Conservation (phyloP, 2,113 vertebrate species). For the Petroica traversi region DNA sequence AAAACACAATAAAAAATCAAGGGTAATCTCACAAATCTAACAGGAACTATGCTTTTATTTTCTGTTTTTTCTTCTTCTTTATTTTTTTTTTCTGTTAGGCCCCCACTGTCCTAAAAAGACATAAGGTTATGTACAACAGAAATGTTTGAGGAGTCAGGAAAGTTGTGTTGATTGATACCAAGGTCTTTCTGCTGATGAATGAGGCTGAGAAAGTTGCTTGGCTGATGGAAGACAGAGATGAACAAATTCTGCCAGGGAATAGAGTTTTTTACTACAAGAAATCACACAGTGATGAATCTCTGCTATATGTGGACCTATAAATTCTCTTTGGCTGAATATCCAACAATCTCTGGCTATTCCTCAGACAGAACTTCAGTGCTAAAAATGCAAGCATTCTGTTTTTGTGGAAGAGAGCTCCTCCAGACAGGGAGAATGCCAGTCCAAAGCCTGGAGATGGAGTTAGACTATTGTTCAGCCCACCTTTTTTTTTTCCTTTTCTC, state of each 20-base stretch:
- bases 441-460: background rate
- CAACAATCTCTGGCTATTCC: background rate
- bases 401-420: background rate
- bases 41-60: background rate
- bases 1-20: background rate
- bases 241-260: background rate
- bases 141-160: background rate
- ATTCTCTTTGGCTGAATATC: background rate
- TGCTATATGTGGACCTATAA: background rate
- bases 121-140: background rate
- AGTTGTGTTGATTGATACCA: background rate
- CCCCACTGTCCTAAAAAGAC: background rate
- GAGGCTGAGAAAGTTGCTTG: background rate
- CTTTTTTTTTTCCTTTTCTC: background rate
- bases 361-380: background rate
- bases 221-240: background rate
- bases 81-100: background rate
- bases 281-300: background rate
- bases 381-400: fast-evolving
- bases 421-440: background rate
- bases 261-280: background rate
- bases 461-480: background rate
- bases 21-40: background rate
- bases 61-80: fast-evolving
- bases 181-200: background rate